A percentile compares a stretch with the other conserved stretches of the same genome.
These are phyloP conservation scores for Aricia agestis DNA, from an alignment of 1,140 invertebrate species.

Conservation along the genomic window DNA sequence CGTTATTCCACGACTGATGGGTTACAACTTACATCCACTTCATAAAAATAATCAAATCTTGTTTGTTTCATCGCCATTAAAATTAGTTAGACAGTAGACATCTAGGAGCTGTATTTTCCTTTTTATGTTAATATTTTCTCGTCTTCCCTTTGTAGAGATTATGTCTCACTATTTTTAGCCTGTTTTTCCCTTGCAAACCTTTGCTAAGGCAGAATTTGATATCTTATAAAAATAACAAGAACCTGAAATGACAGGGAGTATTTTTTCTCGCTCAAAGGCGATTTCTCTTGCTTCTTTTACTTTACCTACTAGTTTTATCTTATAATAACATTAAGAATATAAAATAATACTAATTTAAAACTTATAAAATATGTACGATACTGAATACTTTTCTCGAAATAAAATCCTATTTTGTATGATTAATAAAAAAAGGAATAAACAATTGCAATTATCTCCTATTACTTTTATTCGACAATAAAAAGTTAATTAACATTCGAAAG, in stretches of 20 bases:
- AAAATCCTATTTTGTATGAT: neutral
- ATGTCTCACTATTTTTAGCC: neutral
- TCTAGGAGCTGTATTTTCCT: too few relatives aligned
- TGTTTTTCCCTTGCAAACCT: neutral
- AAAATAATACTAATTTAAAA: too few relatives aligned
- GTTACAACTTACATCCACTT: too few relatives aligned
- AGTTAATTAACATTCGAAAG: conserved; percentile 7
- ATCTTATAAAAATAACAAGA: neutral
- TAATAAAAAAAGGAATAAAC: neutral
- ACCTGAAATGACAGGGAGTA: neutral
- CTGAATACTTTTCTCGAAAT: neutral
- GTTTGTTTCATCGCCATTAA: too few relatives aligned
- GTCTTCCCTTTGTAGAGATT: neutral
- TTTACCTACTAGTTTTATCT: neutral
- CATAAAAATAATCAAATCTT: too few relatives aligned
- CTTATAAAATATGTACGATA: too few relatives aligned
- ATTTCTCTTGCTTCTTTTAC: neutral
- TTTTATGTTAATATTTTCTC: neutral
- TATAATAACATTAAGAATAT: neutral
- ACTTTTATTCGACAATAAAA: neutral
- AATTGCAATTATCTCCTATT: neutral
- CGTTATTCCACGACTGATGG: too few relatives aligned
- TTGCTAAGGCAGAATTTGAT: neutral
- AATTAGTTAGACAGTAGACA: too few relatives aligned
- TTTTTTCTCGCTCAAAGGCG: neutral